Evolutionary conservation across 2,888 invertebrate species (phyloP).

Genomic region (Microctonus aethiopoides): DNA sequence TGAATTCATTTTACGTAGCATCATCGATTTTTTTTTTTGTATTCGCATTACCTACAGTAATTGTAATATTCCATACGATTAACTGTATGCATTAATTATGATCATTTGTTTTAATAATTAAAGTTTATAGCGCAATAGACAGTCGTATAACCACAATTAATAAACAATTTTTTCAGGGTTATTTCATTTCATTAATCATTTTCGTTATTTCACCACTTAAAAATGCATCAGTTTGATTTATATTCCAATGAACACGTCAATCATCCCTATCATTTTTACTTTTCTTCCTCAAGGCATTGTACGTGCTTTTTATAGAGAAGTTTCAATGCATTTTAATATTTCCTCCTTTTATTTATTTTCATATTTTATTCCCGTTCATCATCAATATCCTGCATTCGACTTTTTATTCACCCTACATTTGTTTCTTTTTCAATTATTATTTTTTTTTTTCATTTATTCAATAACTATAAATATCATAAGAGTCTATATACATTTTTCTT

Average conservation of each 20-base stretch:
- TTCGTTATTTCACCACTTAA: background rate
- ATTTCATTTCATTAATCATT: conserved; percentile 14
- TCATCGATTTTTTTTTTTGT: conserved; percentile 49
- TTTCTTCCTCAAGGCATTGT: conserved; percentile 10
- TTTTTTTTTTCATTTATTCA: conserved; percentile 33
- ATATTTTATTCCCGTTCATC: background rate
- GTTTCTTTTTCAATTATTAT: background rate
- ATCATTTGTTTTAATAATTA: conserved; percentile 59
- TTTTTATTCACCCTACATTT: background rate
- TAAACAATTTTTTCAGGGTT: conserved; percentile 39
- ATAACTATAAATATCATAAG: conserved; percentile 63
- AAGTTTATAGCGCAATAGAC: conserved; percentile 62
- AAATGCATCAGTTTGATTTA: conserved; percentile 7
- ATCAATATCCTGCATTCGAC: background rate
- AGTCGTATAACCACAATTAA: conserved; percentile 45
- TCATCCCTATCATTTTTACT: conserved; percentile 6
- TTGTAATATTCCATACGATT: conserved; percentile 66
- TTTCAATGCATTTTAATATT: conserved; percentile 21
- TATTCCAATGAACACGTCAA: background rate
- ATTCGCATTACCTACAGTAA: conserved; percentile 57
- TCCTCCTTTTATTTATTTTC: background rate
- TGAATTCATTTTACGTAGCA: conserved; percentile 53
- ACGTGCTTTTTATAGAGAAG: conserved; percentile 30
- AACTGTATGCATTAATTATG: conserved; percentile 62
- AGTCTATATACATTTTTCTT: conserved; percentile 62